Percentiles rank a stretch among this genome's conserved stretches.
phyloP scores from a whole-genome alignment of 2,113 vertebrate species.

The Ondatra zibethicus region DNA sequence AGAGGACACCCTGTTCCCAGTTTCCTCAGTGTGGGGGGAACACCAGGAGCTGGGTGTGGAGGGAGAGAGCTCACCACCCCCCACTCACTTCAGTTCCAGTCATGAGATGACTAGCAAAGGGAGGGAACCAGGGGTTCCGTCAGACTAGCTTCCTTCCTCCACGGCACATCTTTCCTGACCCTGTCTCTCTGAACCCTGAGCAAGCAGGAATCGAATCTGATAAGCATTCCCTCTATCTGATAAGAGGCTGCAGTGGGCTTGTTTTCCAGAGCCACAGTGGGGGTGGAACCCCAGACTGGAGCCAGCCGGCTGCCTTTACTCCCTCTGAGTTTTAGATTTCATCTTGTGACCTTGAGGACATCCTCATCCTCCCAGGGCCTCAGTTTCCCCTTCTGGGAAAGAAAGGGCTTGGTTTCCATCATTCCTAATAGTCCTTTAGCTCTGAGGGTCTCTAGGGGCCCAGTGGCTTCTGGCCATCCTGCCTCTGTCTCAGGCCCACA shows the following conservation, averaged over 20 bases:
- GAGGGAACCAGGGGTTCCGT: neutral
- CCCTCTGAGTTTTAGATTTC: rapidly evolving
- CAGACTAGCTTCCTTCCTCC: neutral
- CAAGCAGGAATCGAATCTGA: neutral
- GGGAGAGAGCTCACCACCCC: neutral
- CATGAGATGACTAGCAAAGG: neutral
- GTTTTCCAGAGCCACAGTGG: neutral
- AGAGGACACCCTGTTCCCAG: neutral
- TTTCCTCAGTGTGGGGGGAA: neutral
- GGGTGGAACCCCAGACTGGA: neutral
- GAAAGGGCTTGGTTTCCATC: neutral
- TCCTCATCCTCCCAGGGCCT: neutral
- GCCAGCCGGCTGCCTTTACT: neutral
- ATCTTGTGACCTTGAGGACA: neutral
- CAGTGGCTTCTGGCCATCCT: neutral
- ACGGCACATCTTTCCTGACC: neutral
- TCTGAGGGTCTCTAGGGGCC: neutral
- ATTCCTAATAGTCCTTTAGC: neutral
- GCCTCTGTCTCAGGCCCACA: neutral
- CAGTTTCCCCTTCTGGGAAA: neutral
- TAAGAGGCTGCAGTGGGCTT: neutral
- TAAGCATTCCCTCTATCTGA: neutral
- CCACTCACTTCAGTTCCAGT: neutral
- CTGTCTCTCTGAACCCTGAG: neutral
- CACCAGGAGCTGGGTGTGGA: neutral